Percentiles rank a stretch among this genome's conserved stretches.
Evolutionary conservation across 1,140 invertebrate genomes (phyloP).

Genomic region (Doryteuthis pealeii): DNA sequence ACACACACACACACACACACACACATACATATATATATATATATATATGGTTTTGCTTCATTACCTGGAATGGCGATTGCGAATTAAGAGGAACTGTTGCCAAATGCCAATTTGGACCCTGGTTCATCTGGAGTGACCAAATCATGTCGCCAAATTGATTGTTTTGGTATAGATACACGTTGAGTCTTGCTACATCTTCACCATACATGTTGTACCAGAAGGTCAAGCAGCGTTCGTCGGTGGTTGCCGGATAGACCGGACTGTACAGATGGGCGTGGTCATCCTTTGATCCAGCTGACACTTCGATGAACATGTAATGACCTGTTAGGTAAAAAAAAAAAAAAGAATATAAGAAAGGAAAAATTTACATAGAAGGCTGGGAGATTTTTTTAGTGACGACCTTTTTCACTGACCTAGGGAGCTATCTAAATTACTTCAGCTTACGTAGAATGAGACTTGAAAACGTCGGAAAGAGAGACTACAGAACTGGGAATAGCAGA

Average conservation of each 20-base stretch:
- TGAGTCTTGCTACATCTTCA: not conserved
- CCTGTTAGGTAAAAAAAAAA: not conserved
- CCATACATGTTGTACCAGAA: conserved; percentile 1
- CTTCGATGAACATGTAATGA: not conserved
- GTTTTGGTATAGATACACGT: not conserved
- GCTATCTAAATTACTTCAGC: no score
- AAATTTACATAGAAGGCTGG: no score
- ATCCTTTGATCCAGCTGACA: not conserved
- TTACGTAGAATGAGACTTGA: no score
- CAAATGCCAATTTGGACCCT: not conserved
- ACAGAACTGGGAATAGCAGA: no score
- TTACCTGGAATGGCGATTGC: not conserved
- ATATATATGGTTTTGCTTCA: no score
- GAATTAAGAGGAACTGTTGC: conserved; percentile 1
- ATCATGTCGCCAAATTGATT: not conserved
- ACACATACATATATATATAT: no score
- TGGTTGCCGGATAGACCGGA: not conserved
- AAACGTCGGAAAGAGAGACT: no score
- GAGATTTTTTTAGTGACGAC: no score
- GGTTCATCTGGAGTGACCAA: not conserved
- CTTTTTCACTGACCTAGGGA: no score
- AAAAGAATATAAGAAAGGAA: no score
- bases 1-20: no score
- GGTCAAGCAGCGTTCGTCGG: not conserved
- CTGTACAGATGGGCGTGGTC: not conserved